Percentiles rank a stretch among this genome's conserved stretches.
Conservation (phyloP, 1,140 invertebrate species). For the Forficula auricularia region DNA sequence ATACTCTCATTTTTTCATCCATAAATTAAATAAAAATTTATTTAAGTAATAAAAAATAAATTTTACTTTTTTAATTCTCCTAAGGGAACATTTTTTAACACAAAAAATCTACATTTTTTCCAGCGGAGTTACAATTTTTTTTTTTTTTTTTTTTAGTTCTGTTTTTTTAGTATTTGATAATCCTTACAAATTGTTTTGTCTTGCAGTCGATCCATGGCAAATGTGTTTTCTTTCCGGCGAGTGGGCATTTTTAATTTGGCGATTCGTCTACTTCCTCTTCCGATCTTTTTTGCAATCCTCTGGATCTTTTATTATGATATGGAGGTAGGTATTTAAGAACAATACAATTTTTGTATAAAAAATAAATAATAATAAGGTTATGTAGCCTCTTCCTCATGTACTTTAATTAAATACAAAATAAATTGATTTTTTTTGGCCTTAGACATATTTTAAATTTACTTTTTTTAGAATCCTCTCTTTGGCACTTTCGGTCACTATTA, state of each 20-base stretch:
- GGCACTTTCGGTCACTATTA: not conserved
- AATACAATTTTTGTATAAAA: constrained; percentile 12
- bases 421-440: not conserved
- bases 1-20: no score
- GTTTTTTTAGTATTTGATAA: not conserved
- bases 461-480: not conserved
- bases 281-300: constrained; percentile 55
- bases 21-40: not conserved
- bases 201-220: constrained; percentile 50
- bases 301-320: constrained; percentile 65
- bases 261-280: constrained; percentile 52
- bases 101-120: not conserved
- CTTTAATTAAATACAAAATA: not conserved
- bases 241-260: constrained; percentile 53
- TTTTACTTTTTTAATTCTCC: not conserved
- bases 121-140: constrained; percentile 1
- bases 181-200: constrained; percentile 9
- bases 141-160: not conserved
- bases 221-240: constrained; percentile 57
- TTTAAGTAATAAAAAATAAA: not conserved
- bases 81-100: not conserved
- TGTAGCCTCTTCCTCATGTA: not conserved
- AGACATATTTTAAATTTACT: not conserved
- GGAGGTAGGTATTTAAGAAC: no score
- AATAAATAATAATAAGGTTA: not conserved